These are phyloP conservation scores for Platycercus adscitus DNA, from an alignment of 2,113 vertebrate genomes.

Conservation along the genomic window DNA sequence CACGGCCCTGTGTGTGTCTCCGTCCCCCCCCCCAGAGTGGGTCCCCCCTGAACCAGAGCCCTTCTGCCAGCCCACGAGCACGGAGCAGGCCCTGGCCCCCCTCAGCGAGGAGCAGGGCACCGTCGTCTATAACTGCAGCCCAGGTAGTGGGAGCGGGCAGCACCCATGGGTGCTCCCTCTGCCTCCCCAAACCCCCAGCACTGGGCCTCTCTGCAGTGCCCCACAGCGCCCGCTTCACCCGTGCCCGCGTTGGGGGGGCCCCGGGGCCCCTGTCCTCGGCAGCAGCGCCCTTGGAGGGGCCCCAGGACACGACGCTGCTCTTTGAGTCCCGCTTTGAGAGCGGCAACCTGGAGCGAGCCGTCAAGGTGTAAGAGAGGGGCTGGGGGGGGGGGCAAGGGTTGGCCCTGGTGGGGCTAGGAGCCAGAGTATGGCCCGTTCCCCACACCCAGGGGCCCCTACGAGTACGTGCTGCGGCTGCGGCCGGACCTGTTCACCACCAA, in stretches of 20 bases:
- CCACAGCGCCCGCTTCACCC: slow-evolving; percentile 78
- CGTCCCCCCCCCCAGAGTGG: slow-evolving; percentile 80
- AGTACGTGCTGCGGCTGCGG: slow-evolving; percentile 87
- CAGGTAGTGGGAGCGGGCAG: slow-evolving; percentile 62
- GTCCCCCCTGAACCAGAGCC: slow-evolving; percentile 83
- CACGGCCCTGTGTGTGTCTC: not conserved
- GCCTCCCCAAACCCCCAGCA: rapidly evolving
- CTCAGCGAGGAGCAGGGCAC: slow-evolving; percentile 72
- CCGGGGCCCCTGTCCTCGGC: slow-evolving; percentile 60
- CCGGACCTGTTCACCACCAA: slow-evolving; percentile 90
- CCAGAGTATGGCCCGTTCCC: rapidly evolving
- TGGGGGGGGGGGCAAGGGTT: rapidly evolving
- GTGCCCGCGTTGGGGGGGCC: slow-evolving; percentile 80
- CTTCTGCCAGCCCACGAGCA: slow-evolving; percentile 81
- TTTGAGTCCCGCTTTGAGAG: slow-evolving; percentile 96
- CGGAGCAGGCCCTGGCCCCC: slow-evolving; percentile 59
- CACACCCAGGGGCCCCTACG: slow-evolving; percentile 76
- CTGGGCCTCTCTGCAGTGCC: slow-evolving; percentile 23
- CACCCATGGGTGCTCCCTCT: rapidly evolving
- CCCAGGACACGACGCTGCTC: slow-evolving; percentile 75
- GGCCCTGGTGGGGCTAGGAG: rapidly evolving
- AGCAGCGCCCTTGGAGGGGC: slow-evolving; percentile 3
- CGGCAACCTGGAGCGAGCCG: slow-evolving; percentile 89
- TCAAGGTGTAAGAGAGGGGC: slow-evolving; percentile 83
- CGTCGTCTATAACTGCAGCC: slow-evolving; percentile 79